Percentiles rank a stretch among this genome's conserved stretches.
These are phyloP conservation scores for Gila orcuttii DNA, from an alignment of 2,113 vertebrate species.

Conservation along the genomic window DNA sequence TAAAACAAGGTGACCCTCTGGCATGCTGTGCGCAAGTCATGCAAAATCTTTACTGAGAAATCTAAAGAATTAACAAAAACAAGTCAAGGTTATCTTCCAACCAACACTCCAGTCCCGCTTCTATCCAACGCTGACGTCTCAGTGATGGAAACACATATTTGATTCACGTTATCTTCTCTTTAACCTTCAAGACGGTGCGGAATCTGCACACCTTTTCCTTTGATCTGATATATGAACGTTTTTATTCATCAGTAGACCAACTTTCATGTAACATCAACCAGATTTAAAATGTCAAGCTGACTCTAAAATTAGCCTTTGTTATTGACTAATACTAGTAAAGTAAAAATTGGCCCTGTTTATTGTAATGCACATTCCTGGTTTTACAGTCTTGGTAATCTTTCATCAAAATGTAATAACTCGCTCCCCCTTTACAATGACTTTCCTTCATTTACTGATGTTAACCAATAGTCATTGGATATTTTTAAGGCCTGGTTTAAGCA, in stretches of 20 bases:
- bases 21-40: neutral
- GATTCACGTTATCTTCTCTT: neutral
- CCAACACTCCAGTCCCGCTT: neutral
- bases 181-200: conserved; percentile 8
- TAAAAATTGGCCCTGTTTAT: neutral
- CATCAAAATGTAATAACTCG: neutral
- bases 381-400: neutral
- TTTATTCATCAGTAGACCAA: conserved; percentile 10
- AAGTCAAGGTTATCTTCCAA: conserved; percentile 17
- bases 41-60: conserved; percentile 43
- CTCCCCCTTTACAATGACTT: neutral
- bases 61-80: neutral
- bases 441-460: neutral
- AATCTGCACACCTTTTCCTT: neutral
- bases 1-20: conserved; percentile 55
- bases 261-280: conserved; percentile 8
- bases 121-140: neutral
- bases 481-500: neutral
- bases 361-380: neutral
- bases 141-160: neutral
- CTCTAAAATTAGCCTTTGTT: neutral
- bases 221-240: neutral
- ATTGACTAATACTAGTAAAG: neutral
- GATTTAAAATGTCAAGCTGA: neutral
- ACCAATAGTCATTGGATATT: neutral